Conservation (phyloP, 2,888 invertebrate genomes). For the Acanthopleura granulata region DNA sequence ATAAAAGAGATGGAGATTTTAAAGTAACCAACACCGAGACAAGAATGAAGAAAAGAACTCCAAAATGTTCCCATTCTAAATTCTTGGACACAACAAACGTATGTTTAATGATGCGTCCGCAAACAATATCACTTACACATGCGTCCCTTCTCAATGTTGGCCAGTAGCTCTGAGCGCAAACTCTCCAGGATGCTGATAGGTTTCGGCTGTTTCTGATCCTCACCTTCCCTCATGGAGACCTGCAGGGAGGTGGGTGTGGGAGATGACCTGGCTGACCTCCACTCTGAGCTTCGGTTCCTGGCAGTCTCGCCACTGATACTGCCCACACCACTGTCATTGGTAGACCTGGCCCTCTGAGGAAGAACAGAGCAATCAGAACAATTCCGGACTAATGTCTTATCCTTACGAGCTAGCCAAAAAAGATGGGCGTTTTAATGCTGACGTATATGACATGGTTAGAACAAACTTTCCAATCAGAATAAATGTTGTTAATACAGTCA, state of each 20-base stretch:
- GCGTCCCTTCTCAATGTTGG: constrained; percentile 49
- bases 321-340: constrained; percentile 51
- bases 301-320: constrained; percentile 23
- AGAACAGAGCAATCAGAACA: not conserved
- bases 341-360: constrained; percentile 30
- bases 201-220: constrained; percentile 39
- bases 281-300: not conserved
- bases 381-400: constrained; percentile 16
- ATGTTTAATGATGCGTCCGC: too few relatives aligned
- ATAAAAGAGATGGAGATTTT: too few relatives aligned
- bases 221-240: constrained; percentile 57
- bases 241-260: constrained; percentile 36
- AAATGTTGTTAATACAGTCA: too few relatives aligned
- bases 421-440: too few relatives aligned
- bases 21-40: too few relatives aligned
- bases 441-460: too few relatives aligned
- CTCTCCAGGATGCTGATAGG: constrained; percentile 38
- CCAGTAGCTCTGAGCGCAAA: constrained; percentile 46
- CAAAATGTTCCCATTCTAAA: too few relatives aligned
- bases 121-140: constrained; percentile 40
- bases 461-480: too few relatives aligned
- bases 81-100: too few relatives aligned
- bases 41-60: too few relatives aligned
- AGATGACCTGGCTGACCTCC: too few relatives aligned
- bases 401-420: too few relatives aligned